Conservation (phyloP, 2,113 vertebrate species). For the Pterocles orientalis region DNA sequence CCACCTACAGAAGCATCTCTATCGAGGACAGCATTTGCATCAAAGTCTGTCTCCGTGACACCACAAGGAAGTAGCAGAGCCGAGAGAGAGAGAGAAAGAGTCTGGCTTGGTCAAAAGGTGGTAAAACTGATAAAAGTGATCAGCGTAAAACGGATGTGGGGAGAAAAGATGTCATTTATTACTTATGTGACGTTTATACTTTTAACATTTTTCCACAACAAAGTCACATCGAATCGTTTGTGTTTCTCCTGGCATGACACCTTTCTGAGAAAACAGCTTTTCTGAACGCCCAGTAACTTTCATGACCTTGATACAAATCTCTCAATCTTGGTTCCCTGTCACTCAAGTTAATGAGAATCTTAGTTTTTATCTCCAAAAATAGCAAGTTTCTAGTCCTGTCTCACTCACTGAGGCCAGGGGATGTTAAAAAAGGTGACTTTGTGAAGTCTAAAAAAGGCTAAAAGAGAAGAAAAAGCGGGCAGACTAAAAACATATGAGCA, state of each 20-base stretch:
- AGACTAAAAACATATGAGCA: not conserved
- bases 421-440: not conserved
- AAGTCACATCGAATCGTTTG: not conserved
- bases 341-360: not conserved
- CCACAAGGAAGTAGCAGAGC: not conserved
- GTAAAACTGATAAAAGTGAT: not conserved
- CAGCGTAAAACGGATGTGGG: not conserved
- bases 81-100: not conserved
- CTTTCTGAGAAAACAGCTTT: constrained; percentile 9
- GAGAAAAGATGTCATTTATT: constrained; percentile 1
- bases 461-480: not conserved
- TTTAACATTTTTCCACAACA: constrained; percentile 17
- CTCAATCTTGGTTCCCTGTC: not conserved
- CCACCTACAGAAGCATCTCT: not conserved
- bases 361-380: not conserved
- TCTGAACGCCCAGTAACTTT: not conserved
- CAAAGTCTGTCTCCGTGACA: not conserved
- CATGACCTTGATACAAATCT: constrained; percentile 26
- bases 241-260: constrained; percentile 29
- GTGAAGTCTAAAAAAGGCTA: not conserved
- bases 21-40: not conserved
- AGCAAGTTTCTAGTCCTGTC: not conserved
- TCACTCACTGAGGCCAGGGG: not conserved
- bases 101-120: not conserved
- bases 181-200: not conserved